phyloP scores from a whole-genome alignment of 2,113 vertebrate genomes.

The Euleptes europaea region DNA sequence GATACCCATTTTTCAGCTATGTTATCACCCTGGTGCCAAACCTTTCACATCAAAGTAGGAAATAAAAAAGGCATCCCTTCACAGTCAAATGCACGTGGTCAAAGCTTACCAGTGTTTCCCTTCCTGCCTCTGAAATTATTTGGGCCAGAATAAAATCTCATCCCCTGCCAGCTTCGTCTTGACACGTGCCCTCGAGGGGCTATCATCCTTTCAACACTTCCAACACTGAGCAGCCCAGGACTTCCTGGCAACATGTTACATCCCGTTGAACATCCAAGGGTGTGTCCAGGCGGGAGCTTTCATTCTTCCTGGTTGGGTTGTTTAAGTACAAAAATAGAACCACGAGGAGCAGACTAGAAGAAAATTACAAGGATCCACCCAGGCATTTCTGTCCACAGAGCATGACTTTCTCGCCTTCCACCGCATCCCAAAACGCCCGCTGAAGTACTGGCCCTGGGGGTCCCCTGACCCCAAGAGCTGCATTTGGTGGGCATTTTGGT shows the following conservation, averaged over 20 bases:
- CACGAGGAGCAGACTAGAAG: background rate
- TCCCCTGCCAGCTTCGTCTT: background rate
- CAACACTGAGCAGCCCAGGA: background rate
- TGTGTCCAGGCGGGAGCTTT: background rate
- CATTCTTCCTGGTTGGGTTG: background rate
- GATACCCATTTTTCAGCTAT: too few species aligned
- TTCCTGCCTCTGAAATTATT: accelerated
- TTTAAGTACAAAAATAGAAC: background rate
- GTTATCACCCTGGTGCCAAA: too few species aligned
- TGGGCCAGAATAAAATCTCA: background rate
- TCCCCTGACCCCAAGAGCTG: too few species aligned
- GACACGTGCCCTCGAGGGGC: background rate
- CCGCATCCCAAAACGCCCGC: too few species aligned
- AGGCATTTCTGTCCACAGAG: too few species aligned
- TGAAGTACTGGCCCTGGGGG: too few species aligned
- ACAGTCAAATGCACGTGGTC: background rate
- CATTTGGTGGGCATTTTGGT: too few species aligned
- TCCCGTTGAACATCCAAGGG: background rate
- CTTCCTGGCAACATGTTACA: background rate
- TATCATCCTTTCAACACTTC: background rate
- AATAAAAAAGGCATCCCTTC: too few species aligned
- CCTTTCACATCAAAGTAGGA: background rate
- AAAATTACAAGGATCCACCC: background rate
- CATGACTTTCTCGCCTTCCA: too few species aligned
- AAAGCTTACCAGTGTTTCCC: accelerated